Evolutionary conservation across 2,113 vertebrate genomes (phyloP).

Genomic region (Talpa occidentalis): DNA sequence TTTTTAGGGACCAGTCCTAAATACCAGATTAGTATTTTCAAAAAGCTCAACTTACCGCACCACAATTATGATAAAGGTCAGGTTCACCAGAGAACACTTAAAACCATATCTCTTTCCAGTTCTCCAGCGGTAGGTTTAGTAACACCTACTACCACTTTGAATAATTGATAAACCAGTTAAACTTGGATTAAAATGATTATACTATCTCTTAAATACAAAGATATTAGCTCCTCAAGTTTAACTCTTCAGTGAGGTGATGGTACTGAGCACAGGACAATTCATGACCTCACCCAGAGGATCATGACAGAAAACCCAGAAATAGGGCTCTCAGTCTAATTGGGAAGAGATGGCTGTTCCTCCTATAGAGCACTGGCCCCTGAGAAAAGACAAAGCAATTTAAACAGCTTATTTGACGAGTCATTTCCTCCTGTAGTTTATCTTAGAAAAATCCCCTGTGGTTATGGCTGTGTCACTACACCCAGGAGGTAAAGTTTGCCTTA

Average conservation of each 20-base stretch:
- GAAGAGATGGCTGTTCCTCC: constrained; percentile 27
- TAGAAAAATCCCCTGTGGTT: constrained; percentile 53
- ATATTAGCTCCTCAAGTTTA: constrained; percentile 40
- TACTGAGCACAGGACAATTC: constrained; percentile 33
- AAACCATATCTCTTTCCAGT: constrained; percentile 46
- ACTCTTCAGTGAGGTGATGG: constrained; percentile 34
- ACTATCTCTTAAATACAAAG: constrained; percentile 14
- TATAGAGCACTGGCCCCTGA: background rate
- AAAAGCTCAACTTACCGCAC: constrained; percentile 26
- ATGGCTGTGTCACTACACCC: constrained; percentile 33
- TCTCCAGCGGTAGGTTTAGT: constrained; percentile 43
- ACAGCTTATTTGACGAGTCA: constrained; percentile 56
- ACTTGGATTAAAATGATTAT: constrained; percentile 58
- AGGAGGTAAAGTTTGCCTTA: constrained; percentile 52
- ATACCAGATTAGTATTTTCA: constrained; percentile 41
- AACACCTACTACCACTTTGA: constrained; percentile 36
- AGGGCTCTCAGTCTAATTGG: background rate
- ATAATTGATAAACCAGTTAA: constrained; percentile 58
- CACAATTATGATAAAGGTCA: constrained; percentile 31
- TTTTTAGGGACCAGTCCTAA: background rate
- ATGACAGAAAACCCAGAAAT: constrained; percentile 55
- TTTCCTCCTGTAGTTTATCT: constrained; percentile 65
- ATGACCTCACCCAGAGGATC: constrained; percentile 21
- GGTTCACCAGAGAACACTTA: constrained; percentile 34
- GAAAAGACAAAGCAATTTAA: constrained; percentile 63